phyloP scores from a whole-genome alignment of 2,888 invertebrate species.

The Lasioglossum oenotherae region DNA sequence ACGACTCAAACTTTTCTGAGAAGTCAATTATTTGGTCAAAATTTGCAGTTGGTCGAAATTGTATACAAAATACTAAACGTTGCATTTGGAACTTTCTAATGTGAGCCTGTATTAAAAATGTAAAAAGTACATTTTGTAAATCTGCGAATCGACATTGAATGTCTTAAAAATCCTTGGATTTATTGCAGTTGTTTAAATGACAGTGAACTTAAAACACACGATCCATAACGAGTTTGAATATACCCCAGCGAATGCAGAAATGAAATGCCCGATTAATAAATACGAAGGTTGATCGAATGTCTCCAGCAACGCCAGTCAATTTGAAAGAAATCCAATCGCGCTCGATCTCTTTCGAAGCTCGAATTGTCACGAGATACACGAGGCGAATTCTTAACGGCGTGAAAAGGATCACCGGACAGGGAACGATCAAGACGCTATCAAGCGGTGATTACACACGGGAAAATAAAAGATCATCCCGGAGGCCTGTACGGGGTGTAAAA shows the following conservation, averaged over 20 bases:
- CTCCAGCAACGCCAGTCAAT: background rate
- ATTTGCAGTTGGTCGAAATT: too few species aligned
- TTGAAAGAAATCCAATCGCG: background rate
- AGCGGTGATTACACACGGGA: slow-evolving; percentile 40
- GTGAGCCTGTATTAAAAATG: too few species aligned
- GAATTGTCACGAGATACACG: background rate
- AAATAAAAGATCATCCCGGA: slow-evolving; percentile 58
- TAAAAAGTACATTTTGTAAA: too few species aligned
- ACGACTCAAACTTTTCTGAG: too few species aligned
- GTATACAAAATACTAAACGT: too few species aligned
- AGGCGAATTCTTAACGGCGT: background rate
- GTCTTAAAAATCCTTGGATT: too few species aligned
- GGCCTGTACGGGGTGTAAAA: slow-evolving; percentile 37
- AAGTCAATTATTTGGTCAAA: too few species aligned
- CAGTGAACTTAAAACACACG: too few species aligned
- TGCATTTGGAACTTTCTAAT: too few species aligned
- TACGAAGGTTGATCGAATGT: background rate
- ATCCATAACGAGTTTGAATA: background rate
- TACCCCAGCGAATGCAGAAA: background rate
- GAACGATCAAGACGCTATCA: slow-evolving; percentile 47
- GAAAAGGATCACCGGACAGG: background rate
- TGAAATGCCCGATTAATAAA: background rate
- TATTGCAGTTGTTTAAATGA: too few species aligned
- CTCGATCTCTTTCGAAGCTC: background rate
- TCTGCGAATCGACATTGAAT: too few species aligned